phyloP scores from a whole-genome alignment of 23 tunicate species.

The Oikopleura albicans region DNA sequence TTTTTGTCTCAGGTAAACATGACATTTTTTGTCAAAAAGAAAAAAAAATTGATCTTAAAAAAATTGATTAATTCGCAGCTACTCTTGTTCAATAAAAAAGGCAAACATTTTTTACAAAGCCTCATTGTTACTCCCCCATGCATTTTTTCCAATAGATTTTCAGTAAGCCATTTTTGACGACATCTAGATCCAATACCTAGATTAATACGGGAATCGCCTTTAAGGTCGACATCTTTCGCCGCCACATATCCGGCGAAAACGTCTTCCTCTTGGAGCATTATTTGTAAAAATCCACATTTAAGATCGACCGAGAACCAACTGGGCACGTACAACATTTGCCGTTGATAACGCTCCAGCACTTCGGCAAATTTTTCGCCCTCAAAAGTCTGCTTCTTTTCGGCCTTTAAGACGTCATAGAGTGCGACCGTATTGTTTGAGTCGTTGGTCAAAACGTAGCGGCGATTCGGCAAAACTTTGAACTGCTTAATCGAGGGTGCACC shows the following conservation, averaged over 20 bases:
- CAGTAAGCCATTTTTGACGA: too few relatives aligned
- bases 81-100: too few relatives aligned
- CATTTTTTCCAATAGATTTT: too few relatives aligned
- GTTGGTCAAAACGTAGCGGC: slow-evolving; percentile 58
- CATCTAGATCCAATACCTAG: too few relatives aligned
- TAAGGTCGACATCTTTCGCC: slow-evolving; percentile 37
- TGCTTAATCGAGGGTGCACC: slow-evolving; percentile 48
- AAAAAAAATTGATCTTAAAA: too few relatives aligned
- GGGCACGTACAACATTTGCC: slow-evolving; percentile 55
- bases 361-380: slow-evolving; percentile 37
- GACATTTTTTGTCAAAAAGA: too few relatives aligned
- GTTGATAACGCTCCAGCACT: slow-evolving; percentile 30
- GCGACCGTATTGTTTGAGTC: slow-evolving; percentile 41
- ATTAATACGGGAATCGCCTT: not conserved
- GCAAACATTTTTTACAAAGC: too few relatives aligned
- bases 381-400: slow-evolving; percentile 31
- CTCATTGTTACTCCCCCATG: too few relatives aligned
- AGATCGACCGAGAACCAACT: slow-evolving; percentile 85
- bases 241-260: slow-evolving; percentile 72
- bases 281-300: slow-evolving; percentile 37
- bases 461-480: slow-evolving; percentile 47
- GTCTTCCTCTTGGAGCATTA: slow-evolving; percentile 52
- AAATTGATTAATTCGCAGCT: too few relatives aligned
- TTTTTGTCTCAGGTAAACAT: too few relatives aligned
- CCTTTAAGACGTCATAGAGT: slow-evolving; percentile 70